Evolutionary conservation across 2,113 vertebrate species (phyloP).

Genomic region (Myotis lucifugus): DNA sequence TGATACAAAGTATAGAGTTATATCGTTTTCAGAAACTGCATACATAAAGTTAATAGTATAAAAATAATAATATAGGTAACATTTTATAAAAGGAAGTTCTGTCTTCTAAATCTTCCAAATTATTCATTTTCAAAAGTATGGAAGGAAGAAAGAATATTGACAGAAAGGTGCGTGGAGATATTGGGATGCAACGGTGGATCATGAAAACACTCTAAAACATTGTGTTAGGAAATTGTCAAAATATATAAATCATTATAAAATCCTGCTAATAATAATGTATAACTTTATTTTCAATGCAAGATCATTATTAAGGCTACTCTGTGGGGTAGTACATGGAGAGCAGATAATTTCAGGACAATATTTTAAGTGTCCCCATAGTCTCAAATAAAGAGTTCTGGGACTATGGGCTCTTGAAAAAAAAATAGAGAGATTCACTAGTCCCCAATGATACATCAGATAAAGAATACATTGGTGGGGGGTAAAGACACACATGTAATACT

Average conservation of each 20-base stretch:
- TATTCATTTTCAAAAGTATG: conserved; percentile 19
- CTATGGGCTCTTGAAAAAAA: neutral
- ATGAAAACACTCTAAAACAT: neutral
- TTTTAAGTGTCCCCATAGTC: neutral
- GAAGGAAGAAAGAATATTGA: neutral
- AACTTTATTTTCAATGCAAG: conserved; percentile 6
- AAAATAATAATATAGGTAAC: neutral
- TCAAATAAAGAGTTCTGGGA: neutral
- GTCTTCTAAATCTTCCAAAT: neutral
- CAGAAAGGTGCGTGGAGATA: neutral
- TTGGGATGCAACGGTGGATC: neutral
- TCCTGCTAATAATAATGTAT: neutral
- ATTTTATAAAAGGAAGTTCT: neutral
- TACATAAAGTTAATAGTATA: neutral
- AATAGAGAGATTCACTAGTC: neutral
- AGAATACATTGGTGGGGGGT: neutral
- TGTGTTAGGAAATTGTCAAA: neutral
- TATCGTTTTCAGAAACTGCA: neutral
- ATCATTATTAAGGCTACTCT: neutral
- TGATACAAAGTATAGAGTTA: neutral
- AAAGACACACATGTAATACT: no score
- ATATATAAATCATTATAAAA: neutral
- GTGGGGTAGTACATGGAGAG: neutral
- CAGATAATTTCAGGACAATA: neutral
- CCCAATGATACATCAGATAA: neutral